Evolutionary conservation across 2,888 invertebrate genomes (phyloP).

Genomic region (Eurois occulta): DNA sequence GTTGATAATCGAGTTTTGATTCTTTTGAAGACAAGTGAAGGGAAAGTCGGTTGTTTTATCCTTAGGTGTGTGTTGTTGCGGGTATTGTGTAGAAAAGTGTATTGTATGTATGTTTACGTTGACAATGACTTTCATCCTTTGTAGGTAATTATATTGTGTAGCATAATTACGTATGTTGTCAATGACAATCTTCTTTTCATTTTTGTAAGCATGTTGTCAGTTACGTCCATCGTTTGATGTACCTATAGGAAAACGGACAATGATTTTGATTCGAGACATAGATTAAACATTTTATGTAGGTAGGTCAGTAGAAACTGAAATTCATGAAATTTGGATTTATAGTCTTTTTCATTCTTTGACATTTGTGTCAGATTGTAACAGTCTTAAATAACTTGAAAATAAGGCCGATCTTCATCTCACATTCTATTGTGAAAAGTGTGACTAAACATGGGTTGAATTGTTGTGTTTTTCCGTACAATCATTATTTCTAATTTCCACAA

Average conservation of each 20-base stretch:
- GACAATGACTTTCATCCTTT: conserved; percentile 10
- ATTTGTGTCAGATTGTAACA: not conserved
- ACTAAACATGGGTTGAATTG: not conserved
- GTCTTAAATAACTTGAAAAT: not conserved
- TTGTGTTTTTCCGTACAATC: not conserved
- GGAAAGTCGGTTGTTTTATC: not conserved
- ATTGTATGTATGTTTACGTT: not conserved
- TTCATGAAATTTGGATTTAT: not conserved
- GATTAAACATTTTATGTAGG: not conserved
- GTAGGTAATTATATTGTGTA: not conserved
- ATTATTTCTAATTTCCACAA: not conserved
- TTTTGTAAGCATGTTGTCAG: not conserved
- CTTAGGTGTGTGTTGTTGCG: conserved; percentile 5
- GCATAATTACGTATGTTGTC: not conserved
- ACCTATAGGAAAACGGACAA: conserved; percentile 25
- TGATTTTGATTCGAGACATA: conserved; percentile 25
- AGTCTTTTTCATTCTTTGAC: not conserved
- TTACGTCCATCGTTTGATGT: conserved; percentile 18
- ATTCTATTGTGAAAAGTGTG: not conserved
- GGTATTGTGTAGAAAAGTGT: not conserved
- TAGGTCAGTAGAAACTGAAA: not conserved
- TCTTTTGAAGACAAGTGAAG: conserved; percentile 8
- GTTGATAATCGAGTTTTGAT: not conserved
- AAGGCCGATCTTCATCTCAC: not conserved
- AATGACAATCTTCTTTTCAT: conserved; percentile 16